Evolutionary conservation across 1,140 invertebrate genomes (phyloP), one percentile per base, ranked within the genome.

Genomic region (Colletes latitarsis): DNA sequence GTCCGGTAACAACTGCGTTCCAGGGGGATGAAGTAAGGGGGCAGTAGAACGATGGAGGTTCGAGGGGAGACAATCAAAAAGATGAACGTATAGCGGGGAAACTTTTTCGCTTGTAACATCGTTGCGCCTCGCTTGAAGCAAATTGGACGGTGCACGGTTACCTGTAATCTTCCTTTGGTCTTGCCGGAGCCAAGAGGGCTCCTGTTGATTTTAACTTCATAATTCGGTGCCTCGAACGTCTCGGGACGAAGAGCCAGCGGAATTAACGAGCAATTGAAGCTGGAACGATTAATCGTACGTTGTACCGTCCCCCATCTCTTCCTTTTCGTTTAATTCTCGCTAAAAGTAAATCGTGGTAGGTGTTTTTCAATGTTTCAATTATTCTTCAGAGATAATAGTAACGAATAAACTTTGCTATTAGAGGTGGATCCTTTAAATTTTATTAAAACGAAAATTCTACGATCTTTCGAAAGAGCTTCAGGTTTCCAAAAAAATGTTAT

Each of bases 31-130:
- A 1, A 1, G 52, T 15, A 5, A 30, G 21, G 41, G 49, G 41
- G 30, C 19, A 43, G 64, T 63, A 81, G 70, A 76, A 39, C 66
- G 68, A 83, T 69, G 58, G 70, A 49, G 53, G 52, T 73, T 81
- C 63, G 63, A 64, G 73, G 79, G 63, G 55, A 83, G 84, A 84
- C 83, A 85, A 81, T 85, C 82, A 84, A 84, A 85, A 85, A 85
- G 73, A 68, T 53, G 75, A 81, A 77, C 83, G 74, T 69, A 78
- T 60, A 71, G 58, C 70, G 53, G 83, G n/a, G 79, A 74, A 76
- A 82, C 69, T 85, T 75, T 74, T 21, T 76, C 70, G 73, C 81
- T 68, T 64, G 77, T 55, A 72, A 73, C 77, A 60, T 79, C 77
- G 69, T 79, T 73, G 58, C 77, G 69, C 58, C 60, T 39, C 69